Conservation (phyloP, 2,113 vertebrate species). For the Callocephalon fimbriatum region DNA sequence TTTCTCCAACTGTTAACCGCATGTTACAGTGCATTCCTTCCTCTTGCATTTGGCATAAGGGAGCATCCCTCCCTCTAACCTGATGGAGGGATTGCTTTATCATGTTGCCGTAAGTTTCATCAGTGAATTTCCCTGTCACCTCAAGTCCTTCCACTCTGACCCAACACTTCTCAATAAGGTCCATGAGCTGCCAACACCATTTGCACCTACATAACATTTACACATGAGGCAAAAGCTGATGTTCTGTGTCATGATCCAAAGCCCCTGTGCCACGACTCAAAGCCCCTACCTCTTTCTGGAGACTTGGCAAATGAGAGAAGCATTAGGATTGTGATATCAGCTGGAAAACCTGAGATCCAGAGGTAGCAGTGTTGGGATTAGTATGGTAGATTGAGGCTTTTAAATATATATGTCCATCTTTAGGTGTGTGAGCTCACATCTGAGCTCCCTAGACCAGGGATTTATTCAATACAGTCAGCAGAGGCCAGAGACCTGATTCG, state of each 20-base stretch:
- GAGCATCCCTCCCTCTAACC: background rate
- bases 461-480: background rate
- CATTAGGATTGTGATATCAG: background rate
- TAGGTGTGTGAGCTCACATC: background rate
- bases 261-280: background rate
- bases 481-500: background rate
- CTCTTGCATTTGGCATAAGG: background rate
- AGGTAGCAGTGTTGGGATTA: background rate
- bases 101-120: background rate
- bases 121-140: background rate
- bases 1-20: background rate
- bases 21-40: background rate
- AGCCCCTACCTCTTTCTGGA: background rate
- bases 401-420: background rate
- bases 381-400: background rate
- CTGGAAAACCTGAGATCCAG: background rate
- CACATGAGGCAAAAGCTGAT: background rate
- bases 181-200: background rate
- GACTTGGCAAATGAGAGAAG: background rate
- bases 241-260: background rate
- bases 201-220: background rate
- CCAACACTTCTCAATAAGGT: background rate
- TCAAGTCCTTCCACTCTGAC: background rate
- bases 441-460: background rate
- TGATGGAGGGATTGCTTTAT: background rate